Percentiles rank a stretch among this genome's conserved stretches.
Conservation (phyloP, 1,140 invertebrate genomes). For the Brachionus koreanus region DNA sequence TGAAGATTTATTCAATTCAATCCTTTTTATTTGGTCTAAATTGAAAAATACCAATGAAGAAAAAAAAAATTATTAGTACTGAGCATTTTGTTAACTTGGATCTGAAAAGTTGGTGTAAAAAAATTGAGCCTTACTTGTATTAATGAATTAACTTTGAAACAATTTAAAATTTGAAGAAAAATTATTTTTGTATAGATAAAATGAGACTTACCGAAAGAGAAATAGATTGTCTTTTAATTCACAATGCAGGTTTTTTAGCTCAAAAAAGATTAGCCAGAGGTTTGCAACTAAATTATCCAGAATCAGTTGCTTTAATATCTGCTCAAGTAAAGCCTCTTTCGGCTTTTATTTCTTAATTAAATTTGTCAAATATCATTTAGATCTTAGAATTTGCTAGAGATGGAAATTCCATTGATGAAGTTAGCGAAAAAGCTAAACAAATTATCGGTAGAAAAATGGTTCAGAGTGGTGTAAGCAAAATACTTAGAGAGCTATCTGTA, state of each 20-base stretch:
- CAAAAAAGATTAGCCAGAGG: constrained; percentile 56
- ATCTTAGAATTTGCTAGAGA: constrained; percentile 54
- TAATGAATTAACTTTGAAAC: neutral
- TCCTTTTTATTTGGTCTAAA: no score
- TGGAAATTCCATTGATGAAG: constrained; percentile 51
- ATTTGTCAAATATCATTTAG: constrained; percentile 46
- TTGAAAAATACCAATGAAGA: no score
- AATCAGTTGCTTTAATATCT: constrained; percentile 54
- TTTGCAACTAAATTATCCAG: constrained; percentile 55
- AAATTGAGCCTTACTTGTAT: neutral
- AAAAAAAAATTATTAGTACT: no score
- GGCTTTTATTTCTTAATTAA: neutral
- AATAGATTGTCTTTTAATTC: constrained; percentile 53
- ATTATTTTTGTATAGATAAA: neutral
- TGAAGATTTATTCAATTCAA: no score
- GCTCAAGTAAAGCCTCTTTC: constrained; percentile 50
- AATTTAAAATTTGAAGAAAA: neutral
- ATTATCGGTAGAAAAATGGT: constrained; percentile 55
- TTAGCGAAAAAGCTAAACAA: constrained; percentile 52
- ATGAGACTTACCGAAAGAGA: constrained; percentile 56
- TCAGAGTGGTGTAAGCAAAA: constrained; percentile 52
- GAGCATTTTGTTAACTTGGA: neutral
- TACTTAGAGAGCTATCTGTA: constrained; percentile 54
- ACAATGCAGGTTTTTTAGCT: constrained; percentile 54
- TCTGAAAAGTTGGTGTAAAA: no score